Base-by-base conservation (phyloP, 2,888 invertebrate species). In the Brachyptera putata region DNA sequence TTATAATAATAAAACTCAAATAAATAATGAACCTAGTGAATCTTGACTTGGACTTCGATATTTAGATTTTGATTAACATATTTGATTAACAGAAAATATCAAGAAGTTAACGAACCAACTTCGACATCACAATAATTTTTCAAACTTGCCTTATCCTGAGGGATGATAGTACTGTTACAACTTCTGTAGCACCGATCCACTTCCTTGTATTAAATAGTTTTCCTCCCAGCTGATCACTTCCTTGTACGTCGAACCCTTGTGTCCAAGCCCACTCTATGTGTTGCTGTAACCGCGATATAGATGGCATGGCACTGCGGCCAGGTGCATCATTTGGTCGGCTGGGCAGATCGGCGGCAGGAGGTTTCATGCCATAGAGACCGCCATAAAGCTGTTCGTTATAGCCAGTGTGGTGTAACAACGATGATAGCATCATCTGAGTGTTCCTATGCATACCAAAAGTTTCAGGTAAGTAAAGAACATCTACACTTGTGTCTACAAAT, bases 111-210 rank as follows among this genome's bases (percentile, higher is more conserved):
- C n/a, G n/a, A n/a, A n/a, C n/a, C n/a, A n/a, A n/a, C n/a, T n/a
- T n/a, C n/a, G n/a, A n/a, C n/a, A n/a, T n/a, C n/a, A n/a, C n/a
- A n/a, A n/a, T n/a, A n/a, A n/a, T n/a, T n/a, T n/a, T n/a, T n/a
- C n/a, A n/a, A 14, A 39, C 39, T 46, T 68, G 88, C 88, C 81
- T 83, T 74, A 94, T 88, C 75, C 87, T 83, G 60, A 92, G 80
- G 66, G 88, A 91, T 1, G 91, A 89, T 13, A 94, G 78, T 16
- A 91, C 82, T 3, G 92, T 91, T 50, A 90, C 87, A 14, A 93
- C 89, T 76, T 95, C 94, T 4, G 94, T 93, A 1, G 93, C 92
- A 3, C 95, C 95, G 67, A 95, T 94, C 94, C 94, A 94, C 73
- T 94, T 94, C 63, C 90, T 79, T 0, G 93, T 93, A 73, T 92